phyloP scores from a whole-genome alignment of 2,888 invertebrate genomes.

The Tolmerus cingulatus region DNA sequence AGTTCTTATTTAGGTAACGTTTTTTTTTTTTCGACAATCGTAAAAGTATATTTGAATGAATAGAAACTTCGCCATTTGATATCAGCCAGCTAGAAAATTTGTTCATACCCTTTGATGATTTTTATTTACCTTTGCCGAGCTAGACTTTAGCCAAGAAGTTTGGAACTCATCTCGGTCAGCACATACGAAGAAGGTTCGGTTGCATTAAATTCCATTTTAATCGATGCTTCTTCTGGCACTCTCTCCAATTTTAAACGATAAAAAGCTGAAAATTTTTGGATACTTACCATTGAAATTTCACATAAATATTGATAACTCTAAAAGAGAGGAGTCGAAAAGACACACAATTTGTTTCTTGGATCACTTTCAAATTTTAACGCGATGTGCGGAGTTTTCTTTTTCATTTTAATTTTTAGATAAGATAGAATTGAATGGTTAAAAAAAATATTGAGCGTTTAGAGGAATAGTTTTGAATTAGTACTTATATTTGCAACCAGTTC shows the following conservation, averaged over 20 bases:
- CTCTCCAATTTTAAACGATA: not conserved
- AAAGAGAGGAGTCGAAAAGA: not conserved
- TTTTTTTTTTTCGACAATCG: not conserved
- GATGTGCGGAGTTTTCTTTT: not conserved
- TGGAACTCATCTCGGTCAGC: slow-evolving; percentile 14
- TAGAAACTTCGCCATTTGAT: not conserved
- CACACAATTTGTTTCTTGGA: not conserved
- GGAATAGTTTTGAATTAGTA: not conserved
- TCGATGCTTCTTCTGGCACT: not conserved
- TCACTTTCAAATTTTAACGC: not conserved
- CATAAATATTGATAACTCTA: not conserved
- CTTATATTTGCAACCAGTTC: not conserved
- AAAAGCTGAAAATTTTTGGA: slow-evolving; percentile 32
- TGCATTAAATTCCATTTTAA: slow-evolving; percentile 1
- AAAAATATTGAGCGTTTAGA: not conserved
- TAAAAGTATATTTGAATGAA: not conserved
- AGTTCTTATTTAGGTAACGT: not conserved
- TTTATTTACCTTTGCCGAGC: slow-evolving; percentile 46
- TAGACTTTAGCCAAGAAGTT: slow-evolving; percentile 15
- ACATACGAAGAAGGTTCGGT: not conserved
- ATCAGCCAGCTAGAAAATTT: slow-evolving; percentile 41
- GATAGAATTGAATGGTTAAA: not conserved
- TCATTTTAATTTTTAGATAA: not conserved
- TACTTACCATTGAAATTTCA: slow-evolving; percentile 30
- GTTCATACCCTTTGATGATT: slow-evolving; percentile 32